These are phyloP conservation scores for Pteropus alecto DNA, from an alignment of 2,113 vertebrate species.

Conservation along the genomic window DNA sequence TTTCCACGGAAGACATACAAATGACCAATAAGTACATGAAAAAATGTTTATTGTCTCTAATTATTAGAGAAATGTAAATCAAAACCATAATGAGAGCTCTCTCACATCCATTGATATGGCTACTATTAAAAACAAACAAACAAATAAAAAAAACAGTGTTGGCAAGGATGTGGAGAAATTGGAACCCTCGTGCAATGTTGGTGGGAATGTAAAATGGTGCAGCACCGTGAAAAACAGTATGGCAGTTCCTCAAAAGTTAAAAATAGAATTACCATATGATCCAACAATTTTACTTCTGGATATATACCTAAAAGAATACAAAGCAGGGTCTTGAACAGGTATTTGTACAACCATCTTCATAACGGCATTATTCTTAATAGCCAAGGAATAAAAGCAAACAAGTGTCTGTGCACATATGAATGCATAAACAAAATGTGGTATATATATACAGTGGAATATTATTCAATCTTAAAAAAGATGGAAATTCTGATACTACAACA, in stretches of 20 bases:
- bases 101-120: neutral
- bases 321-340: neutral
- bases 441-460: neutral
- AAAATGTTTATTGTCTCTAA: neutral
- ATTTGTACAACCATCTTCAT: neutral
- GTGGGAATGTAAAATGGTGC: neutral
- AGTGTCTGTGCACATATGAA: neutral
- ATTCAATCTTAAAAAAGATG: neutral
- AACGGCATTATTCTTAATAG: neutral
- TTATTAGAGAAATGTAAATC: neutral
- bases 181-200: neutral
- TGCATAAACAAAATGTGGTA: neutral
- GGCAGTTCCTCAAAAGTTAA: neutral
- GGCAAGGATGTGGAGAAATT: neutral
- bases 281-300: neutral
- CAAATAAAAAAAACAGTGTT: neutral
- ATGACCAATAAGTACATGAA: neutral
- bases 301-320: neutral
- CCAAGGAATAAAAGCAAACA: neutral
- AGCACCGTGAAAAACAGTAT: neutral
- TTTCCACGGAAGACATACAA: neutral
- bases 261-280: neutral
- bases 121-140: neutral
- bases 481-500: neutral
- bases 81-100: neutral